These are phyloP conservation scores for Ondatra zibethicus DNA, from an alignment of 2,113 vertebrate genomes.

Conservation along the genomic window DNA sequence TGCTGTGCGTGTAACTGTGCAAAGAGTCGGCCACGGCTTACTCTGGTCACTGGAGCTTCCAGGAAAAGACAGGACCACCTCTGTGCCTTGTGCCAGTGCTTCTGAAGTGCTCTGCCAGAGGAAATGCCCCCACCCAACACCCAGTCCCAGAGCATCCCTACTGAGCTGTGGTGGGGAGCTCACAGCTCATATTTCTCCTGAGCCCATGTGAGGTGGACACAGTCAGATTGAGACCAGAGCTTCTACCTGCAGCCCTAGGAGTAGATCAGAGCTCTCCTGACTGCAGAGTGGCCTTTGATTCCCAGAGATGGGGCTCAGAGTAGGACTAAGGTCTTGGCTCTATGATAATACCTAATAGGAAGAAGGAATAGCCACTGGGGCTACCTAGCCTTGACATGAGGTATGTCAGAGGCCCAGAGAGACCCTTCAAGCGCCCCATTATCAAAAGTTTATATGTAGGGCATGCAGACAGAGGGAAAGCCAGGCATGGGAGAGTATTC, in stretches of 20 bases:
- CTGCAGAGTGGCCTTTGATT: neutral
- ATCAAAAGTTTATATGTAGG: neutral
- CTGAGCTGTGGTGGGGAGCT: neutral
- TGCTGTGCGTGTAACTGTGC: accelerated
- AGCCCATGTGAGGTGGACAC: neutral
- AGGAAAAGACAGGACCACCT: neutral
- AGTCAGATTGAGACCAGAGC: neutral
- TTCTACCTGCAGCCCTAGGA: neutral
- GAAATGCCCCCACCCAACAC: neutral
- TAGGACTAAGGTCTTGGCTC: no score
- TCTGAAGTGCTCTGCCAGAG: neutral
- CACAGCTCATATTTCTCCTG: neutral
- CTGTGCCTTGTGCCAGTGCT: neutral
- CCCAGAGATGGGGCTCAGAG: neutral
- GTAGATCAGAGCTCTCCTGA: neutral
- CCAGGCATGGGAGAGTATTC: neutral
- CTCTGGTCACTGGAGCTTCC: neutral
- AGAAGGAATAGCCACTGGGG: neutral
- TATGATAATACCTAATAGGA: accelerated
- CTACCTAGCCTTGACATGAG: neutral
- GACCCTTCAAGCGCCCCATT: neutral
- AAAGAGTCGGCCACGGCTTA: neutral
- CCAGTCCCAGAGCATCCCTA: neutral
- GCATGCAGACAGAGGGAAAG: neutral
- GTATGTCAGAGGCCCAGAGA: neutral